phyloP scores from a whole-genome alignment of 2,113 vertebrate genomes.

The Dipodomys stephensi region DNA sequence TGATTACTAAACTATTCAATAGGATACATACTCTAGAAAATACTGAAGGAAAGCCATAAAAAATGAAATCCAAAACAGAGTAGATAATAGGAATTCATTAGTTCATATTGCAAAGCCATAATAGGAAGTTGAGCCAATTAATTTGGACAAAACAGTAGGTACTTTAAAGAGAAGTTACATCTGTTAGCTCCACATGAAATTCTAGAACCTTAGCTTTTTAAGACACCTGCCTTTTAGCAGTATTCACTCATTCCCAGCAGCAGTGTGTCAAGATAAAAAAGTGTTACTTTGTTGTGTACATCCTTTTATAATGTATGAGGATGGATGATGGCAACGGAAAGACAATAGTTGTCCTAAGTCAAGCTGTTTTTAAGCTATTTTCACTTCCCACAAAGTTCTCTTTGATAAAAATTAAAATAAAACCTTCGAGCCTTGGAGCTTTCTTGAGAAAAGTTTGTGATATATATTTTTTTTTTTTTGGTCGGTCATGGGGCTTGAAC shows the following conservation, averaged over 20 bases:
- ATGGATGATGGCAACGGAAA: conserved; percentile 13
- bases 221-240: not conserved
- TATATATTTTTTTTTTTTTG: no score
- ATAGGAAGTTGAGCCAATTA: conserved; percentile 27
- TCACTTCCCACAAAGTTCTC: conserved; percentile 62
- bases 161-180: conserved; percentile 23
- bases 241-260: not conserved
- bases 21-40: conserved; percentile 12
- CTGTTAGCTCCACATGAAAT: not conserved
- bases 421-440: conserved; percentile 31
- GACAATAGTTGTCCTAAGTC: conserved; percentile 35
- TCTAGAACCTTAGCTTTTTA: not conserved
- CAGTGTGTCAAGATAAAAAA: not conserved
- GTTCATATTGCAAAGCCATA: not conserved
- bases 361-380: conserved; percentile 66
- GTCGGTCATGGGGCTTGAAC: no score
- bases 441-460: conserved; percentile 52
- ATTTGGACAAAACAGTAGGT: not conserved
- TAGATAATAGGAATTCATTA: not conserved
- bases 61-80: conserved; percentile 10
- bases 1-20: conserved; percentile 32
- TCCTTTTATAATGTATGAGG: conserved; percentile 12
- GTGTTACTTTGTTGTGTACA: not conserved
- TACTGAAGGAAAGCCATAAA: not conserved
- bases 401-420: conserved; percentile 60